Evolutionary conservation across 2,888 invertebrate species (phyloP), one percentile per base, ranked within the genome.

Genomic region (Polyommatus icarus): DNA sequence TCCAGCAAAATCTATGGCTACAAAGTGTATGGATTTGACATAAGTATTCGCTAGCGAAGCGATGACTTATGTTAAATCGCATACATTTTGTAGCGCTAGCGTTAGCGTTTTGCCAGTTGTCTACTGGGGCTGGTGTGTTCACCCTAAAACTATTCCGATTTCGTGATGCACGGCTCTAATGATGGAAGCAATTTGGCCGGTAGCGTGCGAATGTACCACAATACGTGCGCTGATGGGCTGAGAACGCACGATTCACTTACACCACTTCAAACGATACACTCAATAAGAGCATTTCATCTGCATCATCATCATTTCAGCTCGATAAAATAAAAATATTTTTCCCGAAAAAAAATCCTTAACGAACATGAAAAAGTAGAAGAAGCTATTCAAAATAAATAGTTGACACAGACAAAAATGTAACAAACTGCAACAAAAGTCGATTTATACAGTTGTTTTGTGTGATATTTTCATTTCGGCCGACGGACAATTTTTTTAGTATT

Each of bases 191-290:
- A 67, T 67, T 67, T 67, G 67, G 15, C 67, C 67, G 29, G 67
- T 67, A 29, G 67, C 67, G 29, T 32, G 61, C 61, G 24, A 67
- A 29, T 32, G 67, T 67, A 67, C 29, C 61, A 61, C 24, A 67
- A 67, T 67, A 67, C 67, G 6, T 29, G 29, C 29, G 29, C 29
- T 67, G 67, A 67, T 67, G 29, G 29, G 29, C 67, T 67, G 67
- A 32, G 67, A 67, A 67, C 29, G 67, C 67, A 67, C 67, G 67
- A 67, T 67, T 67, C 67, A 32, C 67, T 67, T 67, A 67, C 67
- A 67, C 29, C 67, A 67, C 67, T 67, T 67, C 29, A 67, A 32
- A 67, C 5, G 29, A 67, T 67, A 29, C 18, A 20, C 61, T 61
- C 61, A 61, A 61, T 24, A 5, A 29, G 67, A 6, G 29, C 67